Base-by-base conservation (phyloP, 2,797 vertebrate species). In the Macrochelys suwanniensis region DNA sequence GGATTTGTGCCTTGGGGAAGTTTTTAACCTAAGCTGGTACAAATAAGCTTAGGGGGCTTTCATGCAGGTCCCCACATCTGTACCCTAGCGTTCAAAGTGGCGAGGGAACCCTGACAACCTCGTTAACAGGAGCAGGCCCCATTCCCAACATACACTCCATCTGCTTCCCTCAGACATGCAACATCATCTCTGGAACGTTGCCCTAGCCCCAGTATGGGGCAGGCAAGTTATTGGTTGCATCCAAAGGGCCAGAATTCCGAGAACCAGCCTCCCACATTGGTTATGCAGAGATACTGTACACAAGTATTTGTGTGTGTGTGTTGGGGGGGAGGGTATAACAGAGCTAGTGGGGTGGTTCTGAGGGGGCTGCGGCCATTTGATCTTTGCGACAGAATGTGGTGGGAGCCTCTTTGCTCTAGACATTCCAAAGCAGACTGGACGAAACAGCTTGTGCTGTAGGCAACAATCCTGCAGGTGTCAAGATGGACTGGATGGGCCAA, bases 341-440 rank as follows among this genome's bases (percentile, higher is more conserved):
- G 3, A 26, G 23, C 16, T 1, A 71, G 47, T 61, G 3, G 13
- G 9, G 49, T 74, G 51, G 1, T 0, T 5, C 59, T 16, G 13
- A 33, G 59, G 59, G 56, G 31, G 28, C 28, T 61, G 59, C 28
- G 6, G 59, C 59, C 59, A 31, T 61, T 33, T 61, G 59, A 33
- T 15, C 28, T 71, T 81, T 37, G 56, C 42, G 25, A 49, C 33
- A 21, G 33, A 61, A 6, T 21, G 7, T 57, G 31, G 59, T 57
- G 56, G 56, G 56, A 57, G 56, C 56, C 13, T 61, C 59, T 15
- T 61, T 61, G 59, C 31, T 33, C 31, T 61, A 33, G 59, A 61
- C 31, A 33, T 33, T 33, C 31, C 31, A 33, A 33, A 61, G 7
- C 59, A 17, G 59, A 17, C 15, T 23, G 49, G 51, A 53, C 68